phyloP scores from a whole-genome alignment of 2,888 invertebrate species.

The Megaustenia siamemsis region DNA sequence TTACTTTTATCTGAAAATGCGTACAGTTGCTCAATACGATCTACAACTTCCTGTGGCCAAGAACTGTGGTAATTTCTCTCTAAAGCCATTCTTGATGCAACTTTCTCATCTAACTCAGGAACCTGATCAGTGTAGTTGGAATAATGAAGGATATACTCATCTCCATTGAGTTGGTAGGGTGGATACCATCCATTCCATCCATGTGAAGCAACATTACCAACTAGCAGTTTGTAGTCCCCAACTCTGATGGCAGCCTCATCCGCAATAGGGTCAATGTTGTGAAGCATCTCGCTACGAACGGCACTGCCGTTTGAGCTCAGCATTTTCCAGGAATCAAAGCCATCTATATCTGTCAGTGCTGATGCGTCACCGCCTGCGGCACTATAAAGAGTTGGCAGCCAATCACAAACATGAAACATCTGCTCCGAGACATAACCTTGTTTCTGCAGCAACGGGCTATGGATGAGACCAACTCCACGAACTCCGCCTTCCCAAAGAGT shows the following conservation, averaged over 20 bases:
- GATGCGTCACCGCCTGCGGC: conserved; percentile 84
- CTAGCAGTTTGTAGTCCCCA: conserved; percentile 75
- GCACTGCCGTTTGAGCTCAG: conserved; percentile 85
- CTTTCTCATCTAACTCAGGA: background rate
- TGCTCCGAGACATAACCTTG: conserved; percentile 85
- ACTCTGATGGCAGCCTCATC: conserved; percentile 69
- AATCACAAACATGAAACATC: conserved; percentile 90
- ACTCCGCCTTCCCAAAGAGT: conserved; percentile 87
- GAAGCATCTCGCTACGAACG: conserved; percentile 83
- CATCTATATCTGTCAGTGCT: conserved; percentile 83
- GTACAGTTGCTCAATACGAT: conserved; percentile 29
- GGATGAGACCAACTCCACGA: conserved; percentile 88
- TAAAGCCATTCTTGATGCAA: background rate
- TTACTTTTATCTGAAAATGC: conserved; percentile 22
- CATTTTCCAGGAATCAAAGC: conserved; percentile 87
- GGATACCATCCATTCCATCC: conserved; percentile 73
- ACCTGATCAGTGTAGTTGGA: conserved; percentile 39
- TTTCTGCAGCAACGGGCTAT: conserved; percentile 86
- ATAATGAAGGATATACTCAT: conserved; percentile 50
- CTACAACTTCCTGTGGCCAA: conserved; percentile 28
- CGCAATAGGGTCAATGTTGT: conserved; percentile 74
- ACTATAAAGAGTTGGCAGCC: conserved; percentile 90
- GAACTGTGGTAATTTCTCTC: background rate
- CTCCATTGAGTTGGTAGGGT: conserved; percentile 64
- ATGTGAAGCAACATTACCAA: conserved; percentile 64